A percentile compares a stretch with the other conserved stretches of the same genome.
These are phyloP conservation scores for Venturia canescens DNA, from an alignment of 1,140 invertebrate genomes.

Conservation along the genomic window DNA sequence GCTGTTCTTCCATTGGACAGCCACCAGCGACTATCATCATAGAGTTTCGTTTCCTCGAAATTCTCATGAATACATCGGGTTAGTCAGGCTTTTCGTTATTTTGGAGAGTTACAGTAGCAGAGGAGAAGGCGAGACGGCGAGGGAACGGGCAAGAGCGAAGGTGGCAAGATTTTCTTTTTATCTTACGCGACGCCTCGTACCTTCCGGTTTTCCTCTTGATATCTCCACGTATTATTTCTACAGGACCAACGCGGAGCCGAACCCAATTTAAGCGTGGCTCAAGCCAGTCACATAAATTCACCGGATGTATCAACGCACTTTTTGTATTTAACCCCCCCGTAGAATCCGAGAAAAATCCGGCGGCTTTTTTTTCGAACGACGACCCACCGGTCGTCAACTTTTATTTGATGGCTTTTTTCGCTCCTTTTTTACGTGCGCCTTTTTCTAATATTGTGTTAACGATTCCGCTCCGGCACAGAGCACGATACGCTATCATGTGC, in stretches of 20 bases:
- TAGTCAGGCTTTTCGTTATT: background rate
- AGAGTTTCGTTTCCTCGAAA: background rate
- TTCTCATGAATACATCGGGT: background rate
- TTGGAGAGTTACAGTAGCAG: background rate
- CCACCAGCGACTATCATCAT: background rate
- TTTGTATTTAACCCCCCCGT: background rate
- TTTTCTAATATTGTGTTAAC: background rate
- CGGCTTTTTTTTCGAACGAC: background rate
- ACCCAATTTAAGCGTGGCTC: constrained; percentile 13
- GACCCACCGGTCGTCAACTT: background rate
- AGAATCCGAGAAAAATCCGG: background rate
- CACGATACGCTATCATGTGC: constrained; percentile 4
- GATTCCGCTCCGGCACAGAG: background rate
- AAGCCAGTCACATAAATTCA: constrained; percentile 33
- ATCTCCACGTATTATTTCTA: constrained; percentile 6
- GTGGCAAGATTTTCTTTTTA: constrained; percentile 4
- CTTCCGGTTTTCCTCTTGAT: constrained; percentile 15
- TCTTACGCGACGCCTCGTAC: constrained; percentile 16
- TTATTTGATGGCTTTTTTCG: background rate
- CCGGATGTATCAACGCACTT: background rate
- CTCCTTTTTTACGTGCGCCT: background rate
- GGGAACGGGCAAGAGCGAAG: background rate
- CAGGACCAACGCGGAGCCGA: background rate
- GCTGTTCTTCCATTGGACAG: background rate
- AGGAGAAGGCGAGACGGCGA: background rate